These are phyloP conservation scores for Taurulus bubalis DNA, from an alignment of 2,113 vertebrate genomes.

Conservation along the genomic window DNA sequence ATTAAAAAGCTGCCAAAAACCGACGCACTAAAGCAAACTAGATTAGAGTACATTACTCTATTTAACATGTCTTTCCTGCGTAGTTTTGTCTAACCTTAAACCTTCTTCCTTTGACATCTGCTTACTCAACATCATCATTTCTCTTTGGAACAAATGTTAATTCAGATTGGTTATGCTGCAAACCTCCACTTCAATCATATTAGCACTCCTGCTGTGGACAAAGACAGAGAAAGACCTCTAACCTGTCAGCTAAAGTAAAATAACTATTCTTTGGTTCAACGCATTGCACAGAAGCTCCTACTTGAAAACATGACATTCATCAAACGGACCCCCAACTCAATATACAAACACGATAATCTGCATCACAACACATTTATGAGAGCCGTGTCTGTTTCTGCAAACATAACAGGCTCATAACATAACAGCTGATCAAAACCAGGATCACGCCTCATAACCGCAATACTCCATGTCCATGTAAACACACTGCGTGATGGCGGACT, in stretches of 20 bases:
- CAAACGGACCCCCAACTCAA: not conserved
- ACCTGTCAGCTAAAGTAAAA: not conserved
- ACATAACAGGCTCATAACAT: not conserved
- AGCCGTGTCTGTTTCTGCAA: not conserved
- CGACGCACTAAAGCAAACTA: not conserved
- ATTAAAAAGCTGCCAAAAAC: not conserved
- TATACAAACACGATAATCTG: not conserved
- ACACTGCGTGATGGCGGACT: not conserved
- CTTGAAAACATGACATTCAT: not conserved
- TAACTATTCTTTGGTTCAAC: not conserved
- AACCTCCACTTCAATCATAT: slow-evolving; percentile 37
- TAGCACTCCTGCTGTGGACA: slow-evolving; percentile 2
- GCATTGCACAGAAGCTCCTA: not conserved
- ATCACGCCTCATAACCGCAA: not conserved
- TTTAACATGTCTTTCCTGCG: not conserved
- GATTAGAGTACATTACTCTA: not conserved
- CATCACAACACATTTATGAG: not conserved
- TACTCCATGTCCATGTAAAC: not conserved
- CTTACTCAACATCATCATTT: not conserved
- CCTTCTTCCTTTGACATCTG: slow-evolving; percentile 14
- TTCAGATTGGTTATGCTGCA: slow-evolving; percentile 40
- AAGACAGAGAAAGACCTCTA: not conserved
- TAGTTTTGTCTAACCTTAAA: slow-evolving; percentile 5
- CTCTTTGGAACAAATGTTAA: slow-evolving; percentile 15
- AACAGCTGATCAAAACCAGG: too few species aligned